A percentile compares a stretch with the other conserved stretches of the same genome.
Evolutionary conservation across 2,797 vertebrate genomes (phyloP).

Genomic region (Macroramphosus scolopax): DNA sequence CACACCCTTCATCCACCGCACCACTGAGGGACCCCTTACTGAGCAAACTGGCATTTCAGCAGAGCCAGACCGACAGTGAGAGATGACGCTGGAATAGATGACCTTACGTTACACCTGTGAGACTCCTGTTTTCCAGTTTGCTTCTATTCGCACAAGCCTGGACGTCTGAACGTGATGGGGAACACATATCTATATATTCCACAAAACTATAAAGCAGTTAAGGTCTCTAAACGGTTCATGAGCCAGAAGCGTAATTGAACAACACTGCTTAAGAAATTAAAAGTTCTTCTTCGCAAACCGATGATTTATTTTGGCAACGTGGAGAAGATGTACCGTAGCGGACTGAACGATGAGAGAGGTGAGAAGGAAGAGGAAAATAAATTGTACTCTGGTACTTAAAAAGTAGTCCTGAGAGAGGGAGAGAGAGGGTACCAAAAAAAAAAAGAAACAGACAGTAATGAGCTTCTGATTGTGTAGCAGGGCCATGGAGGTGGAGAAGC

Average conservation of each 20-base stretch:
- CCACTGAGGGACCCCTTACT: constrained; percentile 33
- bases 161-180: background rate
- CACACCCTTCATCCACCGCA: constrained; percentile 49
- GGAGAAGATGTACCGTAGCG: constrained; percentile 21
- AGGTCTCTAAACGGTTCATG: too few species aligned
- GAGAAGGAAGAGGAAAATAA: constrained; percentile 34
- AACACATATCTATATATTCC: constrained; percentile 4
- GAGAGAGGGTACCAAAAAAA: constrained; percentile 27
- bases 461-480: constrained; percentile 69
- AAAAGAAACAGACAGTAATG: constrained; percentile 59
- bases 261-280: constrained; percentile 29
- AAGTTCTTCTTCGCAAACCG: constrained; percentile 38
- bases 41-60: constrained; percentile 57
- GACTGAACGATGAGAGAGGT: constrained; percentile 25
- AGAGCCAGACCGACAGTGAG: constrained; percentile 36
- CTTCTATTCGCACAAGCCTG: constrained; percentile 7
- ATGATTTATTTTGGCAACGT: constrained; percentile 40
- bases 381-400: constrained; percentile 51
- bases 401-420: constrained; percentile 36
- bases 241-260: constrained; percentile 21
- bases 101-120: constrained; percentile 34
- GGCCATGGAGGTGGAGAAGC: constrained; percentile 53
- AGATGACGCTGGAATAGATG: constrained; percentile 45
- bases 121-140: background rate
- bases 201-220: too few species aligned